Conservation (phyloP, 2,797 vertebrate genomes). For the Ataeniobius toweri region DNA sequence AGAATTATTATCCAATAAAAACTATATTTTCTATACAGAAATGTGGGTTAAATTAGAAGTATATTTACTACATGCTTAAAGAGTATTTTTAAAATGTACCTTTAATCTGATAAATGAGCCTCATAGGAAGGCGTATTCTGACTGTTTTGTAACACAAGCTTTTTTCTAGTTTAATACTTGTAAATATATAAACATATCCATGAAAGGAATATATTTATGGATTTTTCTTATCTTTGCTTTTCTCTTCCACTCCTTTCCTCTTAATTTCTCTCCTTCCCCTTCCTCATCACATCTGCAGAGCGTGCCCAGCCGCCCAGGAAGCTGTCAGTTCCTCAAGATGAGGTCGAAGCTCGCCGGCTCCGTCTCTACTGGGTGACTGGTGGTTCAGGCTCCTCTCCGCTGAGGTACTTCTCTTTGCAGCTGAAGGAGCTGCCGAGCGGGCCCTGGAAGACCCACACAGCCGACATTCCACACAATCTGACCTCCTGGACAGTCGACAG, state of each 20-base stretch:
- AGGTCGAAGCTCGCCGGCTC: conserved; percentile 86
- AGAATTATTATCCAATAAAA: too few relatives aligned
- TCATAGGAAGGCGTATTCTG: too few relatives aligned
- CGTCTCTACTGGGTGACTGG: conserved; percentile 88
- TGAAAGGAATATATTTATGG: not conserved
- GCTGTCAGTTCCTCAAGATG: conserved; percentile 84
- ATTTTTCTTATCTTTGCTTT: not conserved
- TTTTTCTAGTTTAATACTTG: not conserved
- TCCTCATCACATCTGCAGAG: conserved; percentile 72
- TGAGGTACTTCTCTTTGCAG: conserved; percentile 92
- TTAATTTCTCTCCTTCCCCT: conserved; percentile 3
- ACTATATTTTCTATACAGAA: too few relatives aligned
- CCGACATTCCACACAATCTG: conserved; percentile 87
- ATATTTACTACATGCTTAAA: too few relatives aligned
- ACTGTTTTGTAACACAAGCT: not conserved
- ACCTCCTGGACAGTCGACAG: conserved; percentile 85
- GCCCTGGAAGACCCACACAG: conserved; percentile 86
- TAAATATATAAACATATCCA: not conserved
- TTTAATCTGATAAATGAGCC: too few relatives aligned
- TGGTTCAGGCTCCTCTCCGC: conserved; percentile 88
- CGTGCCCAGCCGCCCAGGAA: conserved; percentile 89
- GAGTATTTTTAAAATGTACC: too few relatives aligned
- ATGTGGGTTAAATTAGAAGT: too few relatives aligned
- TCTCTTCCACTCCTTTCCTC: not conserved
- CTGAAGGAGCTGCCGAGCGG: conserved; percentile 84